Base-by-base conservation (phyloP, 1,140 invertebrate species). In the Magallana angulata region DNA sequence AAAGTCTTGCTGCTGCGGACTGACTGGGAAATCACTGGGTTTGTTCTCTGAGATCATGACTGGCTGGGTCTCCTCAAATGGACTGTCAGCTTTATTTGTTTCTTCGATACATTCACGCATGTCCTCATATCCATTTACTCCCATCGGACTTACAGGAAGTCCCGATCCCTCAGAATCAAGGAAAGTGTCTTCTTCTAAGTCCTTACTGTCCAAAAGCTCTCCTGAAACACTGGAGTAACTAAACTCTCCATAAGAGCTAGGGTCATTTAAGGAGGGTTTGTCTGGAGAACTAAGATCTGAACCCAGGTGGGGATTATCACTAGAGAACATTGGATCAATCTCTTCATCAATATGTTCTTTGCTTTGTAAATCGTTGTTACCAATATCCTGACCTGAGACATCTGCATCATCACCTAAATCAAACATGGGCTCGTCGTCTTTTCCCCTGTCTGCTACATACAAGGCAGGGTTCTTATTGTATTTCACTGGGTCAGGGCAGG, bases 401-500 rank as follows among this genome's bases (percentile, higher is more conserved):
- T 24, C 76, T 36, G 18, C 30, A 64, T 76, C 85, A 30, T 59
- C 57, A n/a, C 48, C 76, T 36, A 16, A 30, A 24, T 82, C 85
- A 60, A 87, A 62, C 48, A 82, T 81, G 14, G 56, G 76, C 12
- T 62, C 57, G 83, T 85, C 62, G 18, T 84, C 68, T 14, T 60
- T 62, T 18, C 14, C 59, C 7, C 86, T 68, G 24, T 76, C 64
- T 16, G 88, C 83, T 3, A 91, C 83, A 84, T 90, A 90, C 0
- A 30, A 56, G 7, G 87, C 87, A 16, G 91, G 89, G 59, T 88
- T 91, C n/a, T 80, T 30, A 24, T 92, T 91, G 80, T 88, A 84
- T 48, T 90, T 90, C 1, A 89, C 86, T 0, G 91, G 89, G 76
- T 93, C 93, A 6, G 92, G 93, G 60, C 91, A 92, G 0, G 93